Evolutionary conservation across 2,797 vertebrate genomes (phyloP).

Genomic region (Microcaecilia unicolor): DNA sequence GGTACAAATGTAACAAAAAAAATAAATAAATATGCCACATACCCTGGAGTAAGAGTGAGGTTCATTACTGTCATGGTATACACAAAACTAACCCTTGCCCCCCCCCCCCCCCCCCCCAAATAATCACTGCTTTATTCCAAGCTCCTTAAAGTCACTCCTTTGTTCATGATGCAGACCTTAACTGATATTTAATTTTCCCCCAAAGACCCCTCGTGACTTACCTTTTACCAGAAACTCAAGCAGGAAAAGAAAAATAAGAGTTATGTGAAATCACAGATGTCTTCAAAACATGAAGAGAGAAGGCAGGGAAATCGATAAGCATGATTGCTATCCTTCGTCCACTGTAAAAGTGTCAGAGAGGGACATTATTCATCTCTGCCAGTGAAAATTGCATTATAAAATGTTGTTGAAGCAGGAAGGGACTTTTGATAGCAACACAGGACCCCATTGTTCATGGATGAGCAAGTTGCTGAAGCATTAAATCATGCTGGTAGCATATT

Average conservation of each 20-base stretch:
- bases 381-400: conserved; percentile 31
- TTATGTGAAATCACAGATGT: neutral
- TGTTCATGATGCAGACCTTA: too few species aligned
- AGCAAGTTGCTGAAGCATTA: conserved; percentile 5
- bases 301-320: conserved; percentile 27
- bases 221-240: neutral
- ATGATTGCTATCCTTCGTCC: conserved; percentile 28
- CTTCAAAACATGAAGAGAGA: neutral
- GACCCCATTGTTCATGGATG: conserved; percentile 9
- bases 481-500: too few species aligned
- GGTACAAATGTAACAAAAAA: too few species aligned
- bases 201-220: neutral
- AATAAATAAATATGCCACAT: too few species aligned
- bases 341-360: conserved; percentile 19
- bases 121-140: neutral
- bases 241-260: neutral
- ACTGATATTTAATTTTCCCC: too few species aligned
- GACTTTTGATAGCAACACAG: conserved; percentile 23
- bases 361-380: conserved; percentile 27
- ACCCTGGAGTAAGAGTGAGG: too few species aligned
- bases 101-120: too few species aligned
- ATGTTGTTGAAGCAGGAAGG: conserved; percentile 25
- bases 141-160: too few species aligned
- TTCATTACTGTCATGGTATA: too few species aligned
- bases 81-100: too few species aligned